Evolutionary conservation across 1,140 invertebrate species (phyloP), one percentile per base, ranked within the genome.

Genomic region (Drosophila setifemur): DNA sequence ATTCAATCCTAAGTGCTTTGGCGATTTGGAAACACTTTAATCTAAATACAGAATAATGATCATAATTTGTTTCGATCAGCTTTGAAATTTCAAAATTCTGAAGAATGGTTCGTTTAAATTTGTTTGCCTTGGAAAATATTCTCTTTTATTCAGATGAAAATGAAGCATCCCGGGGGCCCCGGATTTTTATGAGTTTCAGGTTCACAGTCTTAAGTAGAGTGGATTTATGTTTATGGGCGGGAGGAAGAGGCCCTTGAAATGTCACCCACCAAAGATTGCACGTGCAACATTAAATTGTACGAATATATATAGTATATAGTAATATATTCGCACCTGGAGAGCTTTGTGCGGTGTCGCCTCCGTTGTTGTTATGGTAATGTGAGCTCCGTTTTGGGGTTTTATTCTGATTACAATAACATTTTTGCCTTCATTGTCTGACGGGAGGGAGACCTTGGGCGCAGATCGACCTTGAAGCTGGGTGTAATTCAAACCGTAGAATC

Each of bases 371-470:
- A 39, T 58, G 58, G 67, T 77, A 76, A 78, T 73, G 73, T 31
- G 74, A 78, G 73, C 73, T 76, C 39, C 28, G 31, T 58, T 68
- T 58, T 60, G 45, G 37, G 39, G 35, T 50, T 72, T 72, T 12
- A 61, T 71, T 71, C 68, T 71, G 54, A 61, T 50, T 71, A 71
- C 68, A 71, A 71, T 72, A 52, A 55, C 39, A 58, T 55, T 67
- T 57, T 70, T 37, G 68, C 45, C 26, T 45, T 45, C 39, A 71
- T 71, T 71, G 68, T 71, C 47, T 29, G 57, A 14, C 23, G 58
- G n/a, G n/a, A n/a, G n/a, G n/a, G n/a, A n/a, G n/a, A 31, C 61
- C 61, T 64, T 70, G 28, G 29, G 7, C 1, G 19, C 29, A 35
- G 44, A 70, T 37, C 54, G 66, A 44, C 47, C 63, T 64, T 66